Evolutionary conservation across 2,797 vertebrate species (phyloP), one percentile per base, ranked within the genome.

Genomic region (Pampus argenteus): DNA sequence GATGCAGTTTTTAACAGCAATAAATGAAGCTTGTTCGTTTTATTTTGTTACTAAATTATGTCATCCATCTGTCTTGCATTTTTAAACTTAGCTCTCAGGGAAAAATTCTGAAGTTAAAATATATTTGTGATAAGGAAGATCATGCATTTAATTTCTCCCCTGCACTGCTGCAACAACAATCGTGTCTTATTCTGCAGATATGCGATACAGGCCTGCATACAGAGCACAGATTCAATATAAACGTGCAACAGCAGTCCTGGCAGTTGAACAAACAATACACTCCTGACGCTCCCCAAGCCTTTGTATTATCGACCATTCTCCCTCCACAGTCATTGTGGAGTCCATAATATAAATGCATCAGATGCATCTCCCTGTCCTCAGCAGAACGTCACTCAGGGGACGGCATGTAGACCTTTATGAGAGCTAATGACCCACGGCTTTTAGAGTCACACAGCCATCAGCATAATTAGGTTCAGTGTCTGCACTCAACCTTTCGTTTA

Each of bases 381-480:
- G 89, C 87, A 82, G 71, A 87, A 84, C 88, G 82, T 89, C 91
- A 90, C 87, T 90, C 91, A 79, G 88, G 89, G 88, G 91, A 91
- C 83, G 54, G 78, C 84, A 85, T 88, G 88, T 86, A 80, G 89
- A 92, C 91, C 90, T 94, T 94, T 94, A 93, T 92, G 91, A 89
- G 91, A 91, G 91, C 93, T 94, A 94, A 95, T 91, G 92, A 92
- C 90, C 93, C 87, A 79, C 76, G 28, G 91, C 91, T 93, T 93
- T 95, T 93, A 94, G 89, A 90, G 86, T 93, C 88, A 86, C 88
- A 74, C 85, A 68, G 70, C 91, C 93, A 93, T 94, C 93, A 94
- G 91, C 92, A 92, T 94, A 94, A 94, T 95, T 93, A 93, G 89
- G 91, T 94, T 93, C 90, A 93, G 79, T 83, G 86, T 84, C 89